These are phyloP conservation scores for Chironex yamaguchii DNA, from an alignment of 30 jellyfish, hydroid and myxozoan species.

Conservation along the genomic window DNA sequence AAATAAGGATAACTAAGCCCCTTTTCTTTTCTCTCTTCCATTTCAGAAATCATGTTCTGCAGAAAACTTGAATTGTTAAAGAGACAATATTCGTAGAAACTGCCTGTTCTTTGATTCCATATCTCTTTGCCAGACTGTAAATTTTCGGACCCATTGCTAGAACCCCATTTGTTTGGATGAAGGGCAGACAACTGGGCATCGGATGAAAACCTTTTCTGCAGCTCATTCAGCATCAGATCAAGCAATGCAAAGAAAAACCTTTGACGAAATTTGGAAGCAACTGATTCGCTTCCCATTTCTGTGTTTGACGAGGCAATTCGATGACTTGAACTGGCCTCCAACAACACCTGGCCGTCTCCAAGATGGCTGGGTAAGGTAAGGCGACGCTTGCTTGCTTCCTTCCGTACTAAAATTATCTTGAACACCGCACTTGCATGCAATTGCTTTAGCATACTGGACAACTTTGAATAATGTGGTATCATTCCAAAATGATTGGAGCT, in stretches of 20 bases:
- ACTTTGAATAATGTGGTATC: conserved; percentile 23
- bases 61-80: conserved; percentile 17
- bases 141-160: too few relatives aligned
- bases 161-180: too few relatives aligned
- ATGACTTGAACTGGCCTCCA: conserved; percentile 40
- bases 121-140: too few relatives aligned
- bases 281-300: conserved; percentile 17
- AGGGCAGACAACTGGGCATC: too few relatives aligned
- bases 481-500: conserved; percentile 46
- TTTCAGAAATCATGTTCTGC: conserved; percentile 21
- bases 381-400: conserved; percentile 24
- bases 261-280: conserved; percentile 13
- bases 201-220: too few relatives aligned
- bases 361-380: conserved; percentile 50
- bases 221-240: too few relatives aligned
- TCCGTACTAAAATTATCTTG: conserved; percentile 21
- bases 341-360: conserved; percentile 43
- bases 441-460: conserved; percentile 5
- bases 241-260: conserved; percentile 3
- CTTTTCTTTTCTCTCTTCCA: conserved; percentile 35
- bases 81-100: too few relatives aligned
- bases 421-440: conserved; percentile 33
- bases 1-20: conserved; percentile 11
- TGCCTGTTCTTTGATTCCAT: too few relatives aligned
- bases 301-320: conserved; percentile 48